These are phyloP conservation scores for Eupithecia insigniata DNA, from an alignment of 2,888 invertebrate species.

Conservation along the genomic window DNA sequence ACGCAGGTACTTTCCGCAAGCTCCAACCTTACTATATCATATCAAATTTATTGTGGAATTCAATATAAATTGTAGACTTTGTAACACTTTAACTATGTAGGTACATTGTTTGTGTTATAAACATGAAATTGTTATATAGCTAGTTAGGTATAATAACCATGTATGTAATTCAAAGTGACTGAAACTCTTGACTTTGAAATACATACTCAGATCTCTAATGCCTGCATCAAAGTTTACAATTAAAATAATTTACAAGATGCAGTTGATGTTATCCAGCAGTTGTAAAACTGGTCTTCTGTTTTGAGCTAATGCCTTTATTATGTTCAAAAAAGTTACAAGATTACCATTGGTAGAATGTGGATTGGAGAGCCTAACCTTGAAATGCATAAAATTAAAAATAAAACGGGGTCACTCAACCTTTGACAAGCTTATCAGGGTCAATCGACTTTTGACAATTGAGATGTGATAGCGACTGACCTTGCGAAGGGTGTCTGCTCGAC, in stretches of 20 bases:
- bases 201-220: constrained; percentile 17
- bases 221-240: constrained; percentile 23
- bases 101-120: constrained; percentile 36
- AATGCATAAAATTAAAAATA: constrained; percentile 31
- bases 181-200: constrained; percentile 26
- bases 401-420: constrained; percentile 42
- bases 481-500: constrained; percentile 93
- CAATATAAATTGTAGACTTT: constrained; percentile 25
- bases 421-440: constrained; percentile 44
- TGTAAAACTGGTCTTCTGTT: constrained; percentile 11
- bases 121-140: constrained; percentile 4
- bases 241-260: constrained; percentile 15
- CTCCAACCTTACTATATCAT: constrained; percentile 29
- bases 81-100: constrained; percentile 43
- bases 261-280: constrained; percentile 16
- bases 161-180: constrained; percentile 14
- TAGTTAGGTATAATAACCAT: neutral
- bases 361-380: constrained; percentile 18
- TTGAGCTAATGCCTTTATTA: constrained; percentile 19
- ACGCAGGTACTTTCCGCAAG: constrained; percentile 38
- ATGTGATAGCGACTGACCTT: constrained; percentile 84
- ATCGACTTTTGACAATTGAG: constrained; percentile 44
- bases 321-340: neutral
- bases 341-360: constrained; percentile 22
- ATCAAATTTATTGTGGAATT: constrained; percentile 22